phyloP scores from a whole-genome alignment of 2,888 invertebrate species.

The Diarsia rubi region DNA sequence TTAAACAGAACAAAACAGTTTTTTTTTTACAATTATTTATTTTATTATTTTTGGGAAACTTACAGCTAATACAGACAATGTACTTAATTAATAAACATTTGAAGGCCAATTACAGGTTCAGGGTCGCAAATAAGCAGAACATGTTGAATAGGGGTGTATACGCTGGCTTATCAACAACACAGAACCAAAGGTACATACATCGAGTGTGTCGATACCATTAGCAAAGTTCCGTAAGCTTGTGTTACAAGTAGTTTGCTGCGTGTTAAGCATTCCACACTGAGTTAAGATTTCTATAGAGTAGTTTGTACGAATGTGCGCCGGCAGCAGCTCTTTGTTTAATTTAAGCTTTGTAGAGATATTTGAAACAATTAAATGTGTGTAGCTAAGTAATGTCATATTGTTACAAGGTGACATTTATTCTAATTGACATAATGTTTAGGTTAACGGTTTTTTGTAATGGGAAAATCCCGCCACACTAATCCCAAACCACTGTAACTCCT shows the following conservation, averaged over 20 bases:
- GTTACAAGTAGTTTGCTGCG: constrained; percentile 39
- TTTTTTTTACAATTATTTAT: too few relatives aligned
- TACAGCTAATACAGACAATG: too few relatives aligned
- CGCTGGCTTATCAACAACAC: not conserved
- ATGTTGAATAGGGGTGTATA: not conserved
- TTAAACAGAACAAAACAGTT: too few relatives aligned
- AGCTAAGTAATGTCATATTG: not conserved
- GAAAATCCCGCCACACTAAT: too few relatives aligned
- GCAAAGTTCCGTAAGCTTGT: constrained; percentile 42
- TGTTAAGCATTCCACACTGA: constrained; percentile 35
- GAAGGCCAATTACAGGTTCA: too few relatives aligned
- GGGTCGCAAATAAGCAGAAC: not conserved
- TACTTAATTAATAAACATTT: too few relatives aligned
- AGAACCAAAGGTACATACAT: not conserved
- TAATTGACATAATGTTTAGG: not conserved
- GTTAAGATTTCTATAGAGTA: constrained; percentile 50
- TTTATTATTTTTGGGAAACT: too few relatives aligned
- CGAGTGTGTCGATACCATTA: constrained; percentile 25
- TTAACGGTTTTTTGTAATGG: too few relatives aligned
- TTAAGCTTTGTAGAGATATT: constrained; percentile 12
- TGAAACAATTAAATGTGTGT: constrained; percentile 23
- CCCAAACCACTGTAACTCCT: too few relatives aligned
- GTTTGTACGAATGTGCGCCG: constrained; percentile 27
- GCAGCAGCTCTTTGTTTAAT: constrained; percentile 8
- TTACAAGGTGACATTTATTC: not conserved